Evolutionary conservation across 1,140 invertebrate species (phyloP).

Genomic region (Tyrophagus putrescentiae): DNA sequence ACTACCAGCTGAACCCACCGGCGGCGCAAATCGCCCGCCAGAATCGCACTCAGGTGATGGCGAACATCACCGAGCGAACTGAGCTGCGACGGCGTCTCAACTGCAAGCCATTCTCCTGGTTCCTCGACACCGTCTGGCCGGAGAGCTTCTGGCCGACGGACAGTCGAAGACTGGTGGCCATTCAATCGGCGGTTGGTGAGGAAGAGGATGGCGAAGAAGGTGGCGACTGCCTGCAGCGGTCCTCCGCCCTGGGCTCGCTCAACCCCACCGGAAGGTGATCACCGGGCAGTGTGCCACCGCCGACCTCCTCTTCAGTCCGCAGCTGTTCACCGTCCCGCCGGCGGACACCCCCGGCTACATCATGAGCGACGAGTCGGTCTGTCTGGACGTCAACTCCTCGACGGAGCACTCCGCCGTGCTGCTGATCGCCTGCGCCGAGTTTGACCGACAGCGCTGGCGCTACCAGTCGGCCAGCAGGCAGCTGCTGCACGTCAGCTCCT

Average conservation of each 20-base stretch:
- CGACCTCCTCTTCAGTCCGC: slow-evolving; percentile 37
- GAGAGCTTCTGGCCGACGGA: slow-evolving; percentile 41
- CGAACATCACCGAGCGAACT: slow-evolving; percentile 50
- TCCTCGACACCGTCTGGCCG: slow-evolving; percentile 67
- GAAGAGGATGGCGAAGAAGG: neutral
- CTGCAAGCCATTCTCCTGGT: slow-evolving; percentile 87
- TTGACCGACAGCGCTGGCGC: slow-evolving; percentile 46
- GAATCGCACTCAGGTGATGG: slow-evolving; percentile 23
- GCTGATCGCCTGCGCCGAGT: slow-evolving; percentile 48
- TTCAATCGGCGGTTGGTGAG: neutral
- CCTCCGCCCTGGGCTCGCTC: slow-evolving; percentile 39
- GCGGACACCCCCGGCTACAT: slow-evolving; percentile 40
- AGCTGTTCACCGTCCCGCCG: slow-evolving; percentile 56
- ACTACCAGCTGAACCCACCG: slow-evolving; percentile 59
- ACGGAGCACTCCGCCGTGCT: slow-evolving; percentile 39
- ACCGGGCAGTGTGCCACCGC: slow-evolving; percentile 37
- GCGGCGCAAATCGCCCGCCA: neutral
- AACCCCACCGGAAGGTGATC: slow-evolving; percentile 45
- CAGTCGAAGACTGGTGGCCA: neutral
- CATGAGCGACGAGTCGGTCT: slow-evolving; percentile 56
- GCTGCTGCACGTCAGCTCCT: slow-evolving; percentile 38
- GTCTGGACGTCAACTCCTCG: slow-evolving; percentile 44
- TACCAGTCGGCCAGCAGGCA: slow-evolving; percentile 40
- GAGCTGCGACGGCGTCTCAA: slow-evolving; percentile 56
- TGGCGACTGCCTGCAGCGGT: slow-evolving; percentile 46